Evolutionary conservation across 1,140 invertebrate genomes (phyloP).

Genomic region (Nephila pilipes): DNA sequence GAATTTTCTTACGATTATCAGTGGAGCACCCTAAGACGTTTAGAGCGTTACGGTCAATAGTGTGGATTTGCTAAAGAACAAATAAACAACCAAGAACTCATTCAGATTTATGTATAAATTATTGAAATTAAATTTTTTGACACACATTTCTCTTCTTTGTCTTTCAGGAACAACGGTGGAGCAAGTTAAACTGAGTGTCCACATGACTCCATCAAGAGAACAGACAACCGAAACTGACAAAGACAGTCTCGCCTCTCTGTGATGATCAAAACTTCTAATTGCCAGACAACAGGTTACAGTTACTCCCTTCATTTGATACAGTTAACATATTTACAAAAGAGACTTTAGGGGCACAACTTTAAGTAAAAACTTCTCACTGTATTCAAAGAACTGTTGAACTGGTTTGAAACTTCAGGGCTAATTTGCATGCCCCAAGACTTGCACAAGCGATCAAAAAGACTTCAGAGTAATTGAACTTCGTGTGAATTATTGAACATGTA

Average conservation of each 20-base stretch:
- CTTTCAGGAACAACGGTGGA: constrained; percentile 77
- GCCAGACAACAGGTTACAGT: background rate
- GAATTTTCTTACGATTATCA: no score
- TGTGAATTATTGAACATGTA: background rate
- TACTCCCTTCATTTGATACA: background rate
- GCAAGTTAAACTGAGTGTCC: constrained; percentile 77
- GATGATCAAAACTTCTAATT: constrained; percentile 54
- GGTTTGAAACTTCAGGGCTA: background rate
- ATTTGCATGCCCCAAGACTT: background rate
- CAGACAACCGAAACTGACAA: constrained; percentile 77
- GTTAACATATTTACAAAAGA: background rate
- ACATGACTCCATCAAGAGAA: constrained; percentile 72
- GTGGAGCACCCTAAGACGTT: no score
- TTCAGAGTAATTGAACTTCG: background rate
- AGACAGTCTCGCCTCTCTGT: constrained; percentile 79
- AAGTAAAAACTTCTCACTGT: background rate
- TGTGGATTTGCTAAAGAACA: no score
- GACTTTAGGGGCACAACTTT: background rate
- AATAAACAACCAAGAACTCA: no score
- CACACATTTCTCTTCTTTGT: background rate
- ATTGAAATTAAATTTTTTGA: no score
- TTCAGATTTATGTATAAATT: no score
- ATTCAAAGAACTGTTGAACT: background rate
- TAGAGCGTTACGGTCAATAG: no score
- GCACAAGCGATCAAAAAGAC: constrained; percentile 24